Conservation (phyloP, 2,113 vertebrate species). For the Cygnus atratus region DNA sequence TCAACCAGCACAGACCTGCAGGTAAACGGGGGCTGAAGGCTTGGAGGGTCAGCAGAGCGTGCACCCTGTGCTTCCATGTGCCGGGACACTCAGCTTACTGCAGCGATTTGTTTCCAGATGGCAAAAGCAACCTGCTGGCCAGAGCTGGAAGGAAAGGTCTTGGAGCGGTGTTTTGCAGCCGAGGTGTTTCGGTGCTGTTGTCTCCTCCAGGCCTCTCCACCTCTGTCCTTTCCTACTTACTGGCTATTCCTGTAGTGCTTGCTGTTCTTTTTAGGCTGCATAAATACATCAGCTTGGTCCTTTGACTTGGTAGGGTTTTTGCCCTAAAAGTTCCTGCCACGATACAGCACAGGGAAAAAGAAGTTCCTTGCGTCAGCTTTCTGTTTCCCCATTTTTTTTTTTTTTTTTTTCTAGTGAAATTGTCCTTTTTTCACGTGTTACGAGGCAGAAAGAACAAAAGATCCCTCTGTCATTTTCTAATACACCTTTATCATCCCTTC, state of each 20-base stretch:
- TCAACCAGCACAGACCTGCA: background rate
- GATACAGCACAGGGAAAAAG: background rate
- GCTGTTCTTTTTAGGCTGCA: background rate
- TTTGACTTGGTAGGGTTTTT: background rate
- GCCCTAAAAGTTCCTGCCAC: background rate
- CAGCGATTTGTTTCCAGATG: background rate
- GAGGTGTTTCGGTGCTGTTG: background rate
- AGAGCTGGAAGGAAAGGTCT: background rate
- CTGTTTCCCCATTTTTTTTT: background rate
- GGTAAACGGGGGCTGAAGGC: background rate
- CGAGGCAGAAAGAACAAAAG: slow-evolving; percentile 44
- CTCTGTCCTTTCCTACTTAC: background rate
- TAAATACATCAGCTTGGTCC: background rate
- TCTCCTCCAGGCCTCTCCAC: background rate
- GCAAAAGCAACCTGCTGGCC: background rate
- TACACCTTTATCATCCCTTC: background rate
- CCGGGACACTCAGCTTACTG: background rate
- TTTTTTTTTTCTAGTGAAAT: background rate
- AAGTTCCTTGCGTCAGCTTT: background rate
- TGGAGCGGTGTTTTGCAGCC: background rate
- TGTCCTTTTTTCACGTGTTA: slow-evolving; percentile 13
- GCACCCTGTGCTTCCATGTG: accelerated
- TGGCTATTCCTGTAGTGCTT: background rate
- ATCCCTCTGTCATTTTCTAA: background rate
- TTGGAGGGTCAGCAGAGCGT: background rate